Base-by-base conservation (phyloP, 1,140 invertebrate genomes). In the Brachionus plicatilis region DNA sequence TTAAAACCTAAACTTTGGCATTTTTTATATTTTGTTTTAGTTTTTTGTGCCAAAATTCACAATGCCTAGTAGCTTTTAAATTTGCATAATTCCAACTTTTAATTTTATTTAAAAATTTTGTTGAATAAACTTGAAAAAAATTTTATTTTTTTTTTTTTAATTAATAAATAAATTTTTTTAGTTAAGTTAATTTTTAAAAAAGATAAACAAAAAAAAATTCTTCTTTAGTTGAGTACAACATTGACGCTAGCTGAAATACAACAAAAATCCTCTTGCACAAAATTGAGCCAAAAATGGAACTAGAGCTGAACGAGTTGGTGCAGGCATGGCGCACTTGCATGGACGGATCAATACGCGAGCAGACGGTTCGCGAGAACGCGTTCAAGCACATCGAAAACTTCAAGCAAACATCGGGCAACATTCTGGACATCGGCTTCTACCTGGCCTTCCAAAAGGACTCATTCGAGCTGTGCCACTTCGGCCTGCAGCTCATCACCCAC, bases 331-430 rank as follows among this genome's bases (percentile, higher is more conserved):
- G 43, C 14, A 82, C 43, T 37, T 82, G 79, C 17, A 65, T 47
- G 53, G 53, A 60, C 53, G 79, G 79, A 24, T 20, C 37, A 1
- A 37, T 68, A 27, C 53, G 65, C n/a, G 79, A 82, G 20, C 53
- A 47, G 20, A 53, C 24, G 0, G 27, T 65, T 45, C 65, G 65
- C 7, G 27, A 82, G 27, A 68, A 82, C n/a, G 79, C 79, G 12
- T 82, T 82, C 53, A 82, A 82, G 14, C 60, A 82, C 11, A 82
- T 82, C 2, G 79, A 82, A 47, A 82, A 29, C 29, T 60, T 82
- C 9, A 82, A 82, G 41, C 79, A 82, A 68, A 82, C n/a, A 20
- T 82, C 79, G 0, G 4, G 27, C 27, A 82, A 82, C 20, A 60
- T 82, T 24, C 53, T 82, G n/a, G 79, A 82, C 27, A 82, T 82